Evolutionary conservation across 2,888 invertebrate species (phyloP), one percentile per base, ranked within the genome.

Genomic region (Colletes collaris): DNA sequence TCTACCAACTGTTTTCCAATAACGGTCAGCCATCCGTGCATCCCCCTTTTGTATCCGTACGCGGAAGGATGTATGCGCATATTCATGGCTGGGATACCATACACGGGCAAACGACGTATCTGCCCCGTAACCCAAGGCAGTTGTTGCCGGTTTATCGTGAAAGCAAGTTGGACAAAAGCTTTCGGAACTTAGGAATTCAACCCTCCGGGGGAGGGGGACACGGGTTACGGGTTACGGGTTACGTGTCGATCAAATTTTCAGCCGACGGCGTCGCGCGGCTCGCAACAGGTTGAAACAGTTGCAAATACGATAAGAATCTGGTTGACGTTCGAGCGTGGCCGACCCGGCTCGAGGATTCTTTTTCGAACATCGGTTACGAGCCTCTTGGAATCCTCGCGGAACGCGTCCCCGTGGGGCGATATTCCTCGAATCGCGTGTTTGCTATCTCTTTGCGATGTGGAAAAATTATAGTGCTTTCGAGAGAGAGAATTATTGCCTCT

Each of bases 1-100:
- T 68, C 83, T 76, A 83, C 87, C 89, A 88, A 91, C 89, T 89
- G 90, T 90, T 90, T 90, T 89, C 89, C 90, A 90, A 91, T 91
- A 90, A 87, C 83, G 75, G 75, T 72, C 75, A 58, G 55, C 64
- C 76, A 68, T 77, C 66, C 79, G 74, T 82, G 27, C 27, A 27
- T 27, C 27, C 27, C 27, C 27, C 27, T 27, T 27, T 27, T 27
- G 76, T 73, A 53, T 52, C 40, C 44, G 46, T 19, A 13, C 13
- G 46, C 76, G 63, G 80, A 72, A 72, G 73, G 81, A 73, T 66
- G 64, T 69, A 65, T 73, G 70, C 74, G 55, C 40, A 3, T 40
- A 40, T 40, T 40, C 40, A 40, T 40, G 40, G 40, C 40, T 4
- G 7, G 40, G 40, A 4, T 4, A 4, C 6, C 40, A 40, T 7